Conservation (phyloP, 2,888 invertebrate genomes). For the Vesta saturnalis region DNA sequence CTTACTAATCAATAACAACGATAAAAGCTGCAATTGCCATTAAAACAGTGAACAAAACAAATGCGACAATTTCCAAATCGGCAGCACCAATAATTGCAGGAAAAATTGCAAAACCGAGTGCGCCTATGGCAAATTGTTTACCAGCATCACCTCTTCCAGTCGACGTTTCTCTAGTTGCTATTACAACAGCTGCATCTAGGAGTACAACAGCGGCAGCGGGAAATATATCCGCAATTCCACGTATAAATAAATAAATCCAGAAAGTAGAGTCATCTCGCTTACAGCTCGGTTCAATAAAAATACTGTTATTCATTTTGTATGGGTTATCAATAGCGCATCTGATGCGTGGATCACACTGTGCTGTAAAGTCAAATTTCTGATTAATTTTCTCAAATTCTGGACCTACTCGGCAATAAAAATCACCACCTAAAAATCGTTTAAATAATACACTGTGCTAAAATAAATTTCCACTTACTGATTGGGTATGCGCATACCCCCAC, state of each 20-base stretch:
- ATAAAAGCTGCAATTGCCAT: constrained; percentile 73
- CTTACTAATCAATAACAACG: constrained; percentile 67
- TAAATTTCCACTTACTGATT: constrained; percentile 60
- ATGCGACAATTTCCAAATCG: constrained; percentile 65
- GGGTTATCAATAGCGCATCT: constrained; percentile 78
- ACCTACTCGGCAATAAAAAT: constrained; percentile 72
- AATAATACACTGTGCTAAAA: not conserved
- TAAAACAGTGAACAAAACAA: constrained; percentile 65
- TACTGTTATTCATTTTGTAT: constrained; percentile 70
- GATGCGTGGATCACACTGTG: constrained; percentile 72
- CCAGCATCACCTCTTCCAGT: constrained; percentile 83
- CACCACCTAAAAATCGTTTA: constrained; percentile 60
- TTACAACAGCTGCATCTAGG: constrained; percentile 80
- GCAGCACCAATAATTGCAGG: constrained; percentile 67
- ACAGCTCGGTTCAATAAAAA: constrained; percentile 76
- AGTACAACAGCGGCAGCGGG: constrained; percentile 77
- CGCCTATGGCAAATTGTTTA: constrained; percentile 79
- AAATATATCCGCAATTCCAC: constrained; percentile 80
- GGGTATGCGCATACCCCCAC: constrained; percentile 74
- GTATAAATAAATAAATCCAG: constrained; percentile 75
- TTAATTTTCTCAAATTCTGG: constrained; percentile 55
- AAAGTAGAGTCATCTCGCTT: constrained; percentile 74
- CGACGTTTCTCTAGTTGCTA: constrained; percentile 83
- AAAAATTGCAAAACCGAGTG: constrained; percentile 76
- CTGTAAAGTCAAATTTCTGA: constrained; percentile 54